Percentiles rank a stretch among this genome's conserved stretches.
These are phyloP conservation scores for Panthera tigris DNA, from an alignment of 2,113 vertebrate species.

Conservation along the genomic window DNA sequence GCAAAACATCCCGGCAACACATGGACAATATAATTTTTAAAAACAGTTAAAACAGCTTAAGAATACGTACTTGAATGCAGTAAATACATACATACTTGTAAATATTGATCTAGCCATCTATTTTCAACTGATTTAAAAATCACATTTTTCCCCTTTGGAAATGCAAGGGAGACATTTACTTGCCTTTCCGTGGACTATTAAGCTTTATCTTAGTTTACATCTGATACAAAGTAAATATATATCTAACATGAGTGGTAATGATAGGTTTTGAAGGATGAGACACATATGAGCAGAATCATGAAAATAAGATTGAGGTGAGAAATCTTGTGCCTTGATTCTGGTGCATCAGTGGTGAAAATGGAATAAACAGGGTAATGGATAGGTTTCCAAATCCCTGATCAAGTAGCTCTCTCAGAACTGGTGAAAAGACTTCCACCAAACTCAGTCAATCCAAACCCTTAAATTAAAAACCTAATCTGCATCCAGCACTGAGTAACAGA, in stretches of 20 bases:
- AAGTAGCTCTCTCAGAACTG: background rate
- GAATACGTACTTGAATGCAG: background rate
- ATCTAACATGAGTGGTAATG: background rate
- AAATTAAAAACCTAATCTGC: background rate
- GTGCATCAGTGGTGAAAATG: background rate
- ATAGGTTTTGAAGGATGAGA: background rate
- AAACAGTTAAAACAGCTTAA: background rate
- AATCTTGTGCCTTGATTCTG: background rate
- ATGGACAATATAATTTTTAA: background rate
- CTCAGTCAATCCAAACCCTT: background rate
- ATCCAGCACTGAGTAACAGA: background rate
- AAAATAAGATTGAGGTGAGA: conserved; percentile 4
- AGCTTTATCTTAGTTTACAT: background rate
- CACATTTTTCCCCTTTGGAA: background rate
- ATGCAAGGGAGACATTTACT: background rate
- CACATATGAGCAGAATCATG: background rate
- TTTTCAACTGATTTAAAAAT: conserved; percentile 21
- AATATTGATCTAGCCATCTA: background rate
- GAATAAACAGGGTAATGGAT: background rate
- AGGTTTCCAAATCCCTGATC: background rate
- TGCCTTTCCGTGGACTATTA: background rate
- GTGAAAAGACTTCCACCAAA: background rate
- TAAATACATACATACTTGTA: background rate
- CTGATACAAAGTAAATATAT: background rate
- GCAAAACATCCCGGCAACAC: background rate